These are phyloP conservation scores for Scotopteryx bipunctaria DNA, from an alignment of 2,888 invertebrate species.

Conservation along the genomic window DNA sequence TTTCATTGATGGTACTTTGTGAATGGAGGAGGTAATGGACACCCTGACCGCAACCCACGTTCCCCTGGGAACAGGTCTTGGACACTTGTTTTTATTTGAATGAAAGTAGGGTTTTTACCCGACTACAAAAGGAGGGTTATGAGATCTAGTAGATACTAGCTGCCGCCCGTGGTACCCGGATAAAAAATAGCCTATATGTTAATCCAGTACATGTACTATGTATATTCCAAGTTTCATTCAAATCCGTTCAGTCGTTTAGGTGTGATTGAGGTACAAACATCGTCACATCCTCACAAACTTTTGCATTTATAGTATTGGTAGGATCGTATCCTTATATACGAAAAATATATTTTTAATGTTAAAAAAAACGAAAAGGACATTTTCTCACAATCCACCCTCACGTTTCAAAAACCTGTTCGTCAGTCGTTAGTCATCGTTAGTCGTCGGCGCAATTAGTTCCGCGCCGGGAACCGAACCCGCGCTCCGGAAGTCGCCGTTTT, in stretches of 20 bases:
- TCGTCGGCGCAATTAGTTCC: conserved; percentile 56
- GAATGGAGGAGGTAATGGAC: conserved; percentile 43
- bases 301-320: too few relatives aligned
- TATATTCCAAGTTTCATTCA: too few relatives aligned
- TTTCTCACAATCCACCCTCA: conserved; percentile 32
- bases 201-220: too few relatives aligned
- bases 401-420: conserved; percentile 42
- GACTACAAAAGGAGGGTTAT: too few relatives aligned
- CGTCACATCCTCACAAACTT: too few relatives aligned
- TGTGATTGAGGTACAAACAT: too few relatives aligned
- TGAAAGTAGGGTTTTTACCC: not conserved
- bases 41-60: conserved; percentile 52
- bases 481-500: conserved; percentile 50
- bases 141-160: too few relatives aligned
- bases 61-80: conserved; percentile 54
- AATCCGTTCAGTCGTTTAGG: too few relatives aligned
- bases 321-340: too few relatives aligned
- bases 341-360: too few relatives aligned
- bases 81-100: not conserved
- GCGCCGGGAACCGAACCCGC: conserved; percentile 58
- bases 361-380: conserved; percentile 12
- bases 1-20: not conserved
- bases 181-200: too few relatives aligned
- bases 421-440: conserved; percentile 50
- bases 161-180: too few relatives aligned